phyloP scores from a whole-genome alignment of 2,113 vertebrate species.

The Brevimyrus niger region DNA sequence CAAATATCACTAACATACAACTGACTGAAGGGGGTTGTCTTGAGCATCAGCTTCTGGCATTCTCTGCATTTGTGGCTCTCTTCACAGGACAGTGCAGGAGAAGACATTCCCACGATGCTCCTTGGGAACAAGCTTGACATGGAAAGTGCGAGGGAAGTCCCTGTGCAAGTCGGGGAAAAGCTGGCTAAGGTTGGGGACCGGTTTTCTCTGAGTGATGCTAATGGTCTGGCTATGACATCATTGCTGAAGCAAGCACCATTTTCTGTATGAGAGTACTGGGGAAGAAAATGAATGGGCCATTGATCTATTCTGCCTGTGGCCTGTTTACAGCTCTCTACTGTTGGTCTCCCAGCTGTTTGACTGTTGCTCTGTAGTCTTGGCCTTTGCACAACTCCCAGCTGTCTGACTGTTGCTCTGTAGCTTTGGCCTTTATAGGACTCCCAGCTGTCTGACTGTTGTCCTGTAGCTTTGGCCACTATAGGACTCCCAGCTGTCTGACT shows the following conservation, averaged over 20 bases:
- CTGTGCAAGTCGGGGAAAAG: slow-evolving; percentile 64
- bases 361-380: not conserved
- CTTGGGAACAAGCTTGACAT: slow-evolving; percentile 86
- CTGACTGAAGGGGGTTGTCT: not conserved
- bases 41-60: not conserved
- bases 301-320: not conserved
- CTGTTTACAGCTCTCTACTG: not conserved
- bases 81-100: slow-evolving; percentile 72
- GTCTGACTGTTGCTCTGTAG: not conserved
- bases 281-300: not conserved
- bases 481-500: not conserved
- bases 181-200: slow-evolving; percentile 69
- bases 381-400: not conserved
- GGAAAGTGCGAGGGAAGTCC: slow-evolving; percentile 70
- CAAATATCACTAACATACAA: not conserved
- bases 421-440: not conserved
- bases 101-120: slow-evolving; percentile 70
- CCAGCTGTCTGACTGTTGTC: not conserved
- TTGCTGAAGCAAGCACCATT: not conserved
- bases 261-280: not conserved
- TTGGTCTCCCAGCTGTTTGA: not conserved
- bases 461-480: not conserved
- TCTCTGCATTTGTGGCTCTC: not conserved
- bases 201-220: not conserved
- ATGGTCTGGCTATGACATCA: not conserved